Evolutionary conservation across 1,140 invertebrate genomes (phyloP).

Genomic region (Neodiprion fabricii): DNA sequence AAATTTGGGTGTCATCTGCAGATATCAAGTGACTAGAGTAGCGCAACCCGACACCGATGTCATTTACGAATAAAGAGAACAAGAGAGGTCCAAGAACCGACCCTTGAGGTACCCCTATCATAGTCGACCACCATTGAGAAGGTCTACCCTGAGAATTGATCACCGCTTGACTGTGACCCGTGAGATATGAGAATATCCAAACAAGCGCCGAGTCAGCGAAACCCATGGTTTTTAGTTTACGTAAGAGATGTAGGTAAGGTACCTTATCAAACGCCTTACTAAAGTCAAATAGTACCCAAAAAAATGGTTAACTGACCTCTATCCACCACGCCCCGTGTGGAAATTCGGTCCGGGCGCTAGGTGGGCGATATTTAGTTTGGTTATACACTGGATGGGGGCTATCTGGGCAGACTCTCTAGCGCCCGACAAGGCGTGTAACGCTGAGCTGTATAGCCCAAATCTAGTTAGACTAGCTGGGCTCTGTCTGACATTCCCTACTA

Average conservation of each 20-base stretch:
- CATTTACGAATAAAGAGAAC: neutral
- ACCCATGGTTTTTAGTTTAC: neutral
- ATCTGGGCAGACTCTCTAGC: too few species aligned
- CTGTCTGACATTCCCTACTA: too few species aligned
- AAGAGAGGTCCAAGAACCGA: neutral
- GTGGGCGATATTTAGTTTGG: too few species aligned
- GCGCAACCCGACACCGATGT: neutral
- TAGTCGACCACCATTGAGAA: neutral
- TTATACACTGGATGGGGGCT: too few species aligned
- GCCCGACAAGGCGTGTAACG: too few species aligned
- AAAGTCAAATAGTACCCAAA: too few species aligned
- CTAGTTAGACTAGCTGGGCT: too few species aligned
- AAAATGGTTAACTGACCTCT: too few species aligned
- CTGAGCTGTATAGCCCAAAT: too few species aligned
- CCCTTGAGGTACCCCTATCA: neutral
- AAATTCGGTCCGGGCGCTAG: too few species aligned
- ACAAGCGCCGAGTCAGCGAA: neutral
- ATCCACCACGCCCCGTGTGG: too few species aligned
- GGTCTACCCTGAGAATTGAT: neutral
- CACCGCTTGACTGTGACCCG: neutral
- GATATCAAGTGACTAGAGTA: neutral
- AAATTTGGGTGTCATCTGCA: neutral
- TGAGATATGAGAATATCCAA: conserved; percentile 1
- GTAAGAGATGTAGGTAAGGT: neutral
- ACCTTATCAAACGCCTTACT: too few species aligned